phyloP scores from a whole-genome alignment of 1,140 invertebrate genomes.

The Liolophura sinensis region DNA sequence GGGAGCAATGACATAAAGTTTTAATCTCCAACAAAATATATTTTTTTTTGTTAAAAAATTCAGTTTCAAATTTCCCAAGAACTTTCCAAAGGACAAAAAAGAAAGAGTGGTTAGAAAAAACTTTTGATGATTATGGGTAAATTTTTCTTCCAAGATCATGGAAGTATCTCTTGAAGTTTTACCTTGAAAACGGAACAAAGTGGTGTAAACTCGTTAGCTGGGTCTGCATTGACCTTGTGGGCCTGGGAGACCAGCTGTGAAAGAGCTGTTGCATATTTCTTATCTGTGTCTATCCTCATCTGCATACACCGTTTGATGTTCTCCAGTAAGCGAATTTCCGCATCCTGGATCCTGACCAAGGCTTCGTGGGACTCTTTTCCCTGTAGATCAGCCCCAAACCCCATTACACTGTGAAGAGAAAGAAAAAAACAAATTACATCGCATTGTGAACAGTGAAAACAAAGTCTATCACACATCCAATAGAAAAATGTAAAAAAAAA shows the following conservation, averaged over 20 bases:
- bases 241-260: slow-evolving; percentile 77
- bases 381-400: slow-evolving; percentile 81
- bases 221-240: slow-evolving; percentile 72
- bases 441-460: too few relatives aligned
- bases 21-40: too few relatives aligned
- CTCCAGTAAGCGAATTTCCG: slow-evolving; percentile 86
- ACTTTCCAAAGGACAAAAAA: too few relatives aligned
- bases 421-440: not conserved
- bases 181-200: slow-evolving; percentile 33
- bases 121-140: too few relatives aligned
- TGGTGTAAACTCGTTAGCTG: slow-evolving; percentile 26
- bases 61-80: too few relatives aligned
- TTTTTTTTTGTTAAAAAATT: too few relatives aligned
- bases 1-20: too few relatives aligned
- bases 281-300: slow-evolving; percentile 85
- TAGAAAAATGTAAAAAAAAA: too few relatives aligned
- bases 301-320: slow-evolving; percentile 83
- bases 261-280: slow-evolving; percentile 83
- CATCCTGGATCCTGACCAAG: slow-evolving; percentile 82
- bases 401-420: slow-evolving; percentile 65
- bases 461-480: too few relatives aligned
- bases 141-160: too few relatives aligned
- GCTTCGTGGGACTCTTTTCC: slow-evolving; percentile 77
- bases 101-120: too few relatives aligned
- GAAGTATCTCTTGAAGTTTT: not conserved